Base-by-base conservation (phyloP, 2,113 vertebrate species). In the Ictidomys tridecemlineatus region DNA sequence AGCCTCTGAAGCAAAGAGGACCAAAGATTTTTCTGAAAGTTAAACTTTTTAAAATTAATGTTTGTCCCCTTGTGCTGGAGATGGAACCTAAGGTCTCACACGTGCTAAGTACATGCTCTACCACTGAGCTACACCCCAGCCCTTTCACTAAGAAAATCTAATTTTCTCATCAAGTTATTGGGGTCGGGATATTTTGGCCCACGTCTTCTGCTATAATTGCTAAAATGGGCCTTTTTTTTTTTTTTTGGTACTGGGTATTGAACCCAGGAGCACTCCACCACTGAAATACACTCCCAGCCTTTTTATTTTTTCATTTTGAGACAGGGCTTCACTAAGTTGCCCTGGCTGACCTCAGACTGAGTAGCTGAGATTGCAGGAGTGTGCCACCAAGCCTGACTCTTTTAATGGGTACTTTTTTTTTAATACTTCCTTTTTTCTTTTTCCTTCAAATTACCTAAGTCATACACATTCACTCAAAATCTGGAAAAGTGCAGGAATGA, bases 121-220 rank as follows among this genome's bases (percentile, higher is more conserved):
- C 34, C 34, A n/a, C 16, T 70, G 32, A 70, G 67, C 34, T 70
- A 70, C 5, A 70, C 67, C 67, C 16, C 67, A 17, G 32, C 32
- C 67, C 16, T 83, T 87, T 51, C 82, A 89, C 24, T 93, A 84
- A 70, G 65, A 95, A 70, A 95, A 79, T 73, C 58, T 42, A 78
- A 58, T 22, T 93, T 96, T 93, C 39, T 61, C 84, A 26, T 5
- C 34, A 73, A n/a, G 69, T 82, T 77, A 48, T 56, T 39, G 16
- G 61, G 58, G 51, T 77, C n/a, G 73, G 69, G 39, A 69, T 24
- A 53, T 39, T 79, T 79, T 91, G 48, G 17, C 10, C 24, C 2
- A 17, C 12, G 17, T 84, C n/a, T 82, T 69, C 8, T 58, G 32
- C 61, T 89, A 76, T n/a, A 63, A 28, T 63, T 58, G 42, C 61